Evolutionary conservation across 2,113 vertebrate genomes (phyloP).

Genomic region (Crotalus horridus): DNA sequence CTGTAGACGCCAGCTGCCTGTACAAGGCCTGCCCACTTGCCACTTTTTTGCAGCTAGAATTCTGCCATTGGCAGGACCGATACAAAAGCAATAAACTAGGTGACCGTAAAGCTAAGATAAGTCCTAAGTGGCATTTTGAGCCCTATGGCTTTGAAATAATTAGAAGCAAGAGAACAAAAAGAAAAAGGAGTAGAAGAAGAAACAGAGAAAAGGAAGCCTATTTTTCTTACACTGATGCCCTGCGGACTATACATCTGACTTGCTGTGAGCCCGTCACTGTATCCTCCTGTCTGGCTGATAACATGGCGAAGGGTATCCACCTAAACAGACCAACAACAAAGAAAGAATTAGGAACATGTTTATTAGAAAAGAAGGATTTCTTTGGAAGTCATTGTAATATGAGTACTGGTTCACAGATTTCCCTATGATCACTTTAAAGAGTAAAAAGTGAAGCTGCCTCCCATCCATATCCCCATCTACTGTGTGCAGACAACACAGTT

Average conservation of each 20-base stretch:
- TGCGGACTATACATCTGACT: conserved; percentile 99
- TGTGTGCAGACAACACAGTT: not conserved
- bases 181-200: conserved; percentile 16
- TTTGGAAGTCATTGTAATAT: conserved; percentile 17
- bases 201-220: conserved; percentile 56
- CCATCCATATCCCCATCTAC: accelerated
- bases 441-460: not conserved
- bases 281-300: conserved; percentile 99
- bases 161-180: conserved; percentile 70
- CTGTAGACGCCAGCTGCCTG: conserved; percentile 76
- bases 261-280: conserved; percentile 98
- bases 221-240: conserved; percentile 97
- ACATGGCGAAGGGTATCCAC: conserved; percentile 99
- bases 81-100: conserved; percentile 80
- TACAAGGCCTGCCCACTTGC: conserved; percentile 63
- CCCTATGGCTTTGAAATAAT: conserved; percentile 92
- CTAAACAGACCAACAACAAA: conserved; percentile 80
- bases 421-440: not conserved
- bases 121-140: conserved; percentile 84
- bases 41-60: conserved; percentile 60
- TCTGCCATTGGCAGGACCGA: conserved; percentile 75
- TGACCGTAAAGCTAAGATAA: conserved; percentile 80
- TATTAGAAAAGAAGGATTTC: conserved; percentile 44
- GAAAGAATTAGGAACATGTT: conserved; percentile 60
- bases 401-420: not conserved